Percentiles rank a stretch among this genome's conserved stretches.
phyloP scores from a whole-genome alignment of 2,113 vertebrate genomes.

The Vicugna pacos region DNA sequence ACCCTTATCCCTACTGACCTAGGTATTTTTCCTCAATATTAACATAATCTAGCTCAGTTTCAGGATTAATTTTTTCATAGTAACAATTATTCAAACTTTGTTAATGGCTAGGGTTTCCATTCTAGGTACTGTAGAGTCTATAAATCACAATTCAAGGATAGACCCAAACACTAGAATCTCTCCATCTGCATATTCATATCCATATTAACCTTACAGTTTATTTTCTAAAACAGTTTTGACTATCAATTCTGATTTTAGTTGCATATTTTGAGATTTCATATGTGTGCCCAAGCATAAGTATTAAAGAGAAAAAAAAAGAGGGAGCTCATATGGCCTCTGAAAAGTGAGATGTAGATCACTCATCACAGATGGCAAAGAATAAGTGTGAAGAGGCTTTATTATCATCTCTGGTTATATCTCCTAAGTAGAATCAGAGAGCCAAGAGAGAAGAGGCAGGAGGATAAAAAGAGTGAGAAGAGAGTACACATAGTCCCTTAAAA shows the following conservation, averaged over 20 bases:
- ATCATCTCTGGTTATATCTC: not conserved
- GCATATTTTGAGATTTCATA: not conserved
- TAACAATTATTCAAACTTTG: not conserved
- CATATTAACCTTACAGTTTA: not conserved
- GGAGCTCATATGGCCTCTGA: not conserved
- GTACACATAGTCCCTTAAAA: not conserved
- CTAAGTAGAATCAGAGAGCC: not conserved
- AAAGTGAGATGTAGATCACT: not conserved
- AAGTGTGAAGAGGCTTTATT: not conserved
- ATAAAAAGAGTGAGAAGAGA: not conserved
- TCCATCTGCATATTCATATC: not conserved
- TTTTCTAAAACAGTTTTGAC: not conserved
- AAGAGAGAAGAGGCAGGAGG: not conserved
- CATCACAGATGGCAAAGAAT: not conserved
- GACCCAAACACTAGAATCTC: not conserved
- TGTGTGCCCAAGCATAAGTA: not conserved
- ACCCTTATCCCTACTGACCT: not conserved
- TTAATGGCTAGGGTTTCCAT: not conserved
- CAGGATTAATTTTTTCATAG: conserved; percentile 6
- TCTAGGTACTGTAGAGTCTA: not conserved
- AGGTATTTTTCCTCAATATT: conserved; percentile 12
- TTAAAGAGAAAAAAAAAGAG: not conserved
- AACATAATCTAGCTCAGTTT: conserved; percentile 33
- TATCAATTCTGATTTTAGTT: conserved; percentile 24
- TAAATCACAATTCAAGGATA: conserved; percentile 7